phyloP scores from a whole-genome alignment of 2,888 invertebrate genomes.

The Dione vanillae region DNA sequence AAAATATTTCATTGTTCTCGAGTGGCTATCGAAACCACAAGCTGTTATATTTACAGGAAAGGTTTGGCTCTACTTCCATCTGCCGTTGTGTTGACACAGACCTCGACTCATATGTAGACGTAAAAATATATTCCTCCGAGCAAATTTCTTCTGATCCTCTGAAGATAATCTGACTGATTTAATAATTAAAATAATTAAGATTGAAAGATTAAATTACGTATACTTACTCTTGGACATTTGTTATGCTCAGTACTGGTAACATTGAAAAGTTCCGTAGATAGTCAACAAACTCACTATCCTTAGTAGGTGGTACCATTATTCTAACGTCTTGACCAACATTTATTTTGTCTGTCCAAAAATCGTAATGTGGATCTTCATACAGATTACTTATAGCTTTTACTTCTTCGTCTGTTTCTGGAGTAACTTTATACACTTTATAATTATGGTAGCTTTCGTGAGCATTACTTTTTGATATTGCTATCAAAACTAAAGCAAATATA shows the following conservation, averaged over 20 bases:
- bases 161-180: too few species aligned
- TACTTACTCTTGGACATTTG: slow-evolving; percentile 59
- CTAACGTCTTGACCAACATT: slow-evolving; percentile 61
- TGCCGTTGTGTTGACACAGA: too few species aligned
- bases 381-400: slow-evolving; percentile 73
- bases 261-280: slow-evolving; percentile 53
- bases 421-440: slow-evolving; percentile 83
- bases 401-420: slow-evolving; percentile 71
- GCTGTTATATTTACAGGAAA: too few species aligned
- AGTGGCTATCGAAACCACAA: too few species aligned
- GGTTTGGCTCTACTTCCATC: too few species aligned
- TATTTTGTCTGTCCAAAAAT: slow-evolving; percentile 64
- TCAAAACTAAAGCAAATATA: slow-evolving; percentile 19
- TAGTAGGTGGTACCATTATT: slow-evolving; percentile 57
- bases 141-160: too few species aligned
- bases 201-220: neutral
- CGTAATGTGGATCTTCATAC: slow-evolving; percentile 60
- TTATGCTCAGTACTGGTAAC: slow-evolving; percentile 50
- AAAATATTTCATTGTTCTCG: too few species aligned
- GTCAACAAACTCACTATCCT: slow-evolving; percentile 54
- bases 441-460: slow-evolving; percentile 73
- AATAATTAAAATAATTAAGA: too few species aligned
- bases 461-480: slow-evolving; percentile 10
- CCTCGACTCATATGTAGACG: too few species aligned
- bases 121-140: too few species aligned